Conservation (phyloP, 2,113 vertebrate species). For the Entomyzon cyanotis region DNA sequence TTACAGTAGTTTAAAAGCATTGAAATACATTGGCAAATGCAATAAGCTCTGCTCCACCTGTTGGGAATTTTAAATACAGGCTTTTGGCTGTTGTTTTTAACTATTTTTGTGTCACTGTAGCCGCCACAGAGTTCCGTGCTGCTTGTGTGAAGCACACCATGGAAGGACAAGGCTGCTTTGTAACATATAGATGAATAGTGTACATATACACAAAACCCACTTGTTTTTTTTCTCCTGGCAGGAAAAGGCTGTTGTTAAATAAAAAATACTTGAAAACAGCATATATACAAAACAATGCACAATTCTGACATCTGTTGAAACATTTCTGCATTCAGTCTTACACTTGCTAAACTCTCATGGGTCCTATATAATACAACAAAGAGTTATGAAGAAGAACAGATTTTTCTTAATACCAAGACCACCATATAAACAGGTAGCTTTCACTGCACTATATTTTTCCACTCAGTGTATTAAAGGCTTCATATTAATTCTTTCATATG, state of each 20-base stretch:
- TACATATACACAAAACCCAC: not conserved
- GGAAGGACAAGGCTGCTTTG: not conserved
- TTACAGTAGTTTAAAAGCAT: not conserved
- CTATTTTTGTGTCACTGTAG: not conserved
- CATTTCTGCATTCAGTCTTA: not conserved
- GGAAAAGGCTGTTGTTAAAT: not conserved
- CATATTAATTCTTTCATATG: not conserved
- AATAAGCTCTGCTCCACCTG: not conserved
- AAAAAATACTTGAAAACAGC: not conserved
- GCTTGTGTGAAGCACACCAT: rapidly evolving
- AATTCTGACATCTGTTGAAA: not conserved
- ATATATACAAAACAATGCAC: not conserved
- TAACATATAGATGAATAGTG: not conserved
- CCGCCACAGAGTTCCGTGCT: not conserved
- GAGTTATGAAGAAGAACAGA: not conserved
- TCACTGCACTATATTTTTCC: not conserved
- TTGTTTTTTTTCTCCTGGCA: not conserved
- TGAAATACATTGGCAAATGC: not conserved
- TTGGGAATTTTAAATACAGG: slow-evolving; percentile 40
- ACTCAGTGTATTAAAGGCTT: not conserved
- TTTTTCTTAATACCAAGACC: not conserved
- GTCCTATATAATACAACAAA: not conserved
- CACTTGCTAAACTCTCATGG: not conserved
- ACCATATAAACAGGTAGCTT: not conserved
- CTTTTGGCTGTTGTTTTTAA: not conserved